phyloP scores from a whole-genome alignment of 2,113 vertebrate species.

The Tapirus terrestris region DNA sequence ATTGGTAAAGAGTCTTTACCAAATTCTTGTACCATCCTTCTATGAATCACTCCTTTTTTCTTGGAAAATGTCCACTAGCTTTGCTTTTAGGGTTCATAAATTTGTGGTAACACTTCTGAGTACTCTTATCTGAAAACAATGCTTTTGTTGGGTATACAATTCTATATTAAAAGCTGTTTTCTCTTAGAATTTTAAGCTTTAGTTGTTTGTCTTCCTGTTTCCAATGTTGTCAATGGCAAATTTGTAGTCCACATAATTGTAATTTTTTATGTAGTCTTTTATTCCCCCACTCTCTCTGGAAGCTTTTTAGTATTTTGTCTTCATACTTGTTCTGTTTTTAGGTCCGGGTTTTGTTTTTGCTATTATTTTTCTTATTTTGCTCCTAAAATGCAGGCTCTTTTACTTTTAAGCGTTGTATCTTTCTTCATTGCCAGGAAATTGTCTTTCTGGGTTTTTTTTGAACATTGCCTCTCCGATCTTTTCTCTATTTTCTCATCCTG shows the following conservation, averaged over 20 bases:
- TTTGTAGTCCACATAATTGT: not conserved
- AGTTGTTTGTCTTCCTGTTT: not conserved
- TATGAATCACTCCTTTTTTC: not conserved
- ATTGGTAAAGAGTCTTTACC: not conserved
- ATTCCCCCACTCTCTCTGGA: not conserved
- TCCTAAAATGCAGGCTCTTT: not conserved
- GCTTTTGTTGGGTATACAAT: not conserved
- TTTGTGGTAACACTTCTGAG: not conserved
- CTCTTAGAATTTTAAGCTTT: not conserved
- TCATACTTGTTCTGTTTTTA: not conserved
- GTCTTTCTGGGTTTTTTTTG: not conserved
- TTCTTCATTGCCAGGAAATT: not conserved
- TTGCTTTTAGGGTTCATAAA: not conserved
- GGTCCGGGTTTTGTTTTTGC: not conserved
- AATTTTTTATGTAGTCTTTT: not conserved
- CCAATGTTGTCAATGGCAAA: not conserved
- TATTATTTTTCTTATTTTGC: not conserved
- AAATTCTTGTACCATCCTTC: not conserved
- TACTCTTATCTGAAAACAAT: not conserved
- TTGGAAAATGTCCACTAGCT: not conserved
- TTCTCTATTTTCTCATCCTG: not conserved
- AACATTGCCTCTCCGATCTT: not conserved
- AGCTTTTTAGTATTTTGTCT: not conserved
- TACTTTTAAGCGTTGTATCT: not conserved
- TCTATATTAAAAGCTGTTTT: not conserved